These are phyloP conservation scores for Melanerpes aurifrons DNA, from an alignment of 2,113 vertebrate genomes.

Conservation along the genomic window DNA sequence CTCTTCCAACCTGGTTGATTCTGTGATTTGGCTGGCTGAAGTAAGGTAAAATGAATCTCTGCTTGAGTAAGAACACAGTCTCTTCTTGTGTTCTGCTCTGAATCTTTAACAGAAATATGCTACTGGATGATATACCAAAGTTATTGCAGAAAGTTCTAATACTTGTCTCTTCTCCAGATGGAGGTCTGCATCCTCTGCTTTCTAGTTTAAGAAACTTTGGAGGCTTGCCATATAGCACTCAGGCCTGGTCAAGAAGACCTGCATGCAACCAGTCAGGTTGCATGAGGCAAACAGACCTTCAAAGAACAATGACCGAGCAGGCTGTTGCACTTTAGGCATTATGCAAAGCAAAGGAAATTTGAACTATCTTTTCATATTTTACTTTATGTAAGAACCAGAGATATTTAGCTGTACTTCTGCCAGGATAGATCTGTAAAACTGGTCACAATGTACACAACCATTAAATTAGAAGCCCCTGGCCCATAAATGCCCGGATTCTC, in stretches of 20 bases:
- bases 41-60: not conserved
- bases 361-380: not conserved
- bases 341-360: not conserved
- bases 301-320: not conserved
- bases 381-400: not conserved
- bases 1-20: too few species aligned
- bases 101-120: not conserved
- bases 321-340: not conserved
- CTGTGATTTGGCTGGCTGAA: not conserved
- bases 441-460: not conserved
- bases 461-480: not conserved
- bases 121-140: not conserved
- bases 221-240: fast-evolving
- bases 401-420: not conserved
- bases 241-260: not conserved
- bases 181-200: not conserved
- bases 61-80: not conserved
- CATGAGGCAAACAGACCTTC: not conserved
- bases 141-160: not conserved
- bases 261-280: not conserved
- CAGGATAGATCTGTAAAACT: not conserved
- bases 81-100: not conserved
- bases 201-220: not conserved
- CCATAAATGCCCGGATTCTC: not conserved
- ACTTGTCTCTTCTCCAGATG: not conserved